A percentile compares a stretch with the other conserved stretches of the same genome.
phyloP scores from a whole-genome alignment of 2,888 invertebrate species.

The Cephus spinipes region DNA sequence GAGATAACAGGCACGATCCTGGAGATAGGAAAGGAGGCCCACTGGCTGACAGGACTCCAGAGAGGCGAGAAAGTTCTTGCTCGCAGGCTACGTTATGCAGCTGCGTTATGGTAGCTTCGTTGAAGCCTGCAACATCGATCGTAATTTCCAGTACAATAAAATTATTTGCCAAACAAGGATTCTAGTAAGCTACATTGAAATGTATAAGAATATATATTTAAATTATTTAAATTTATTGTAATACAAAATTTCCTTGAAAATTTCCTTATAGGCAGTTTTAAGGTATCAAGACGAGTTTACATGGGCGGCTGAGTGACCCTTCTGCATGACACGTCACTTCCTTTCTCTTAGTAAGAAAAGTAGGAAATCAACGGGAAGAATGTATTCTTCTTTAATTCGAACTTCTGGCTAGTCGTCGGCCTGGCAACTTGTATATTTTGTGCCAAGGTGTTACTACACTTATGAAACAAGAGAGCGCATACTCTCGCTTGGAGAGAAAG shows the following conservation, averaged over 20 bases:
- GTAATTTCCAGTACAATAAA: conserved; percentile 6
- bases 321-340: conserved; percentile 26
- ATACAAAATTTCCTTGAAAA: background rate
- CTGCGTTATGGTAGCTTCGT: conserved; percentile 20
- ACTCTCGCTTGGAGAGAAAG: background rate
- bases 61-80: conserved; percentile 28
- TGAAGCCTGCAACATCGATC: conserved; percentile 23
- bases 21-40: conserved; percentile 28
- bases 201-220: background rate
- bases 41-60: conserved; percentile 21
- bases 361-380: conserved; percentile 12
- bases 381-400: conserved; percentile 21
- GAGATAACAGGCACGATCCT: conserved; percentile 28
- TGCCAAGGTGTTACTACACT: conserved; percentile 18
- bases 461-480: background rate
- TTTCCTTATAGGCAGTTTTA: conserved; percentile 12
- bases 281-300: conserved; percentile 13
- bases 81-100: conserved; percentile 11
- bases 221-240: background rate
- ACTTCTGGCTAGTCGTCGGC: conserved; percentile 14
- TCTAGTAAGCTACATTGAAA: background rate
- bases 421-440: conserved; percentile 17
- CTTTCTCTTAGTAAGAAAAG: conserved; percentile 20
- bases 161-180: background rate
- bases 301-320: conserved; percentile 15